Evolutionary conservation across 1,140 invertebrate species (phyloP).

Genomic region (Sminthurides bifidus): DNA sequence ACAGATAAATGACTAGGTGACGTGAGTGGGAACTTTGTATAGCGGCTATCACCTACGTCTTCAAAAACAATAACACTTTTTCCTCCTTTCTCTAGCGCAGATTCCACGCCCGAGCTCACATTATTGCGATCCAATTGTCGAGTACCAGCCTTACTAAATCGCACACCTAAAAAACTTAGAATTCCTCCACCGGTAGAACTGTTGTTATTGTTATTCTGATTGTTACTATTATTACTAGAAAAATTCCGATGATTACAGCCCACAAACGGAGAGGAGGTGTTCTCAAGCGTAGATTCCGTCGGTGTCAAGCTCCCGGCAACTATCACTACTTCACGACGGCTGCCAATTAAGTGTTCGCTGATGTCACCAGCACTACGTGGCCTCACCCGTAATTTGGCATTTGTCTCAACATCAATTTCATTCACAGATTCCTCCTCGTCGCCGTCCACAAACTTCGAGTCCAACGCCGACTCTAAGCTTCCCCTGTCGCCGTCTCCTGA

Average conservation of each 20-base stretch:
- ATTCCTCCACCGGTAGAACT: constrained; percentile 14
- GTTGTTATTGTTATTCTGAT: constrained; percentile 15
- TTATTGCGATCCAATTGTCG: constrained; percentile 23
- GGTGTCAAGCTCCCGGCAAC: constrained; percentile 2
- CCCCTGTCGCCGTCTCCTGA: not conserved
- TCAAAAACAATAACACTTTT: too few relatives aligned
- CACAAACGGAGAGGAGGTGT: not conserved
- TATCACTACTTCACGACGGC: constrained; percentile 5
- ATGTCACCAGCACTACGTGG: constrained; percentile 21
- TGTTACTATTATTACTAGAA: constrained; percentile 6
- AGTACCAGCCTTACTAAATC: constrained; percentile 27
- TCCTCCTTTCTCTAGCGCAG: constrained; percentile 8
- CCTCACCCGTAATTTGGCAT: constrained; percentile 4
- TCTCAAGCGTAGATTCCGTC: not conserved
- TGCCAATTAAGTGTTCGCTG: constrained; percentile 9
- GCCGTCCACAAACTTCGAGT: not conserved
- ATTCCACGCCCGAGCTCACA: constrained; percentile 2
- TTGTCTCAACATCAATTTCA: not conserved
- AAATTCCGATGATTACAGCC: constrained; percentile 4
- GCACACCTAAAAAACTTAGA: constrained; percentile 26
- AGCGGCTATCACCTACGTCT: constrained; percentile 33
- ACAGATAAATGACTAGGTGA: not conserved
- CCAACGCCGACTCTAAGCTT: not conserved
- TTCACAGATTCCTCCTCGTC: not conserved
- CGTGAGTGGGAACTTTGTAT: constrained; percentile 33